Percentiles rank a stretch among this genome's conserved stretches.
These are phyloP conservation scores for Drosophila subquinaria DNA, from an alignment of 2,888 invertebrate species.

Conservation along the genomic window DNA sequence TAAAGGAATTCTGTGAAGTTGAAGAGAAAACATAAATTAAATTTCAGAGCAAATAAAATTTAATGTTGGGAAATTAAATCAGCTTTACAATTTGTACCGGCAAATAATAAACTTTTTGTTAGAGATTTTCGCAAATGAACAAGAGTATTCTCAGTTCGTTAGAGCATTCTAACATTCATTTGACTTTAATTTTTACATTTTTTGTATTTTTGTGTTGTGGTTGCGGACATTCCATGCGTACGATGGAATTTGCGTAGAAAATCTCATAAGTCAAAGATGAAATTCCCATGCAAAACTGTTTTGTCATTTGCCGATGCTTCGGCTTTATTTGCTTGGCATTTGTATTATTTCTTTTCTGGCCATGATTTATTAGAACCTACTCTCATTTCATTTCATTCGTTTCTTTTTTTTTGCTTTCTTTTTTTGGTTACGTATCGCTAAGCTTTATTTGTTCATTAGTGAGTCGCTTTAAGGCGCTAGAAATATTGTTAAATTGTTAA, in stretches of 20 bases:
- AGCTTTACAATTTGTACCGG: background rate
- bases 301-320: slow-evolving; percentile 60
- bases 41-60: too few species aligned
- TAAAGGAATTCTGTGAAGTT: too few species aligned
- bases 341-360: slow-evolving; percentile 68
- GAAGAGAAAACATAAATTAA: too few species aligned
- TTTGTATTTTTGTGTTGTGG: slow-evolving; percentile 5
- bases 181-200: slow-evolving; percentile 4
- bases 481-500: slow-evolving; percentile 21
- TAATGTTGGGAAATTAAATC: too few species aligned
- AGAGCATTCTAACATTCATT: background rate
- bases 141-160: slow-evolving; percentile 40
- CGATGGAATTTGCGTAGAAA: slow-evolving; percentile 69
- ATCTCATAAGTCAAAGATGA: slow-evolving; percentile 80
- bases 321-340: slow-evolving; percentile 58
- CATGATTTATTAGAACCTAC: slow-evolving; percentile 72
- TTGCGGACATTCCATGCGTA: slow-evolving; percentile 36
- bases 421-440: slow-evolving; percentile 51
- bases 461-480: slow-evolving; percentile 42
- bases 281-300: slow-evolving; percentile 69
- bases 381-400: slow-evolving; percentile 16
- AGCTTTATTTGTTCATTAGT: slow-evolving; percentile 79
- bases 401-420: background rate
- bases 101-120: background rate
- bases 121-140: background rate